Evolutionary conservation across 1,140 invertebrate species (phyloP), one percentile per base, ranked within the genome.

Genomic region (Heliconius melpomene): DNA sequence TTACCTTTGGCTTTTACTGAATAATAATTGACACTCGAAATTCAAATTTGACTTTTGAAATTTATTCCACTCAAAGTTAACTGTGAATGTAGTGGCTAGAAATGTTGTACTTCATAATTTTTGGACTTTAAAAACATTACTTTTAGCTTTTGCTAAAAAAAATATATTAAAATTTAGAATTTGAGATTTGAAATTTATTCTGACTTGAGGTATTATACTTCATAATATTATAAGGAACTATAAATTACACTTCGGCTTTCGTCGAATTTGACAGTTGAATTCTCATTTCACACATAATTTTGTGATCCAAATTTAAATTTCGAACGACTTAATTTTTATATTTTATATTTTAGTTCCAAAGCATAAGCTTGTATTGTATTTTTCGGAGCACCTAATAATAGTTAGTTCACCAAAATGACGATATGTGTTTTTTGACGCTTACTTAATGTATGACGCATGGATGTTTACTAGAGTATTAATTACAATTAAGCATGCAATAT

Each of bases 401-500:
- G 18, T 60, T 75, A 57, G 36, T 75, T 52, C 36, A 72, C 36
- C 32, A 74, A 81, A 81, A 78, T 78, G 60, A 76, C 11, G 60
- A 26, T 73, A 78, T 74, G 52, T 72, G 52, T 78, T 70, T 66
- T 66, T 79, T 79, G 72, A 79, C 54, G 78, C 78, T 79, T 78
- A 78, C 71, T 78, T 46, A 72, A 72, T 36, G 76, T 74, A 74
- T 52, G 72, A 75, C 20, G 74, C 54, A 60, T 75, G 70, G 40
- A n/a, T 72, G 54, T 80, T 78, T 78, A 78, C 40, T 23, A 66
- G 70, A 54, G 73, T 70, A 78, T 81, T 75, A 81, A 81, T 72
- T 75, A 75, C 36, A 50, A 46, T 75, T 70, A 54, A 72, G 79
- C 75, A 78, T 81, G 79, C 79, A 78, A 74, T 66, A 66, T 26